phyloP scores from a whole-genome alignment of 2,113 vertebrate species.

The Phodopus roborovskii region DNA sequence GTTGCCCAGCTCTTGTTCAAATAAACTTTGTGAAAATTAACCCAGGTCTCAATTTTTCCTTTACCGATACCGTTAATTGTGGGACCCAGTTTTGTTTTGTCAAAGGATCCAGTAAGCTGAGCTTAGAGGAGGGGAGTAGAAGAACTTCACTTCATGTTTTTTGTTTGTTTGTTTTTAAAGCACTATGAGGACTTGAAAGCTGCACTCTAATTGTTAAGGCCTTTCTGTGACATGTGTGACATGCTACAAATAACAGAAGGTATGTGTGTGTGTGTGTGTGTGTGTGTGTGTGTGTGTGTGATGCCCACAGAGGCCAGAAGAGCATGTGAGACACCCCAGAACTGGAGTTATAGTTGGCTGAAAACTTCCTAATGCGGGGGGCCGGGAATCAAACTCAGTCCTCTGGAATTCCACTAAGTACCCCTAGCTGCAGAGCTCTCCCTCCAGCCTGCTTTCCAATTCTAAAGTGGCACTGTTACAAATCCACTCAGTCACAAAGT shows the following conservation, averaged over 20 bases:
- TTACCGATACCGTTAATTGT: background rate
- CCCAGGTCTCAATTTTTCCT: background rate
- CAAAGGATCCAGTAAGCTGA: background rate
- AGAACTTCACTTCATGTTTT: constrained; percentile 32
- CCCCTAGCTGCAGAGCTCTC: too few species aligned
- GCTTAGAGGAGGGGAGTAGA: background rate
- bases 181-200: background rate
- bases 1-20: background rate
- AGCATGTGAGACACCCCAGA: background rate
- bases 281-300: too few species aligned
- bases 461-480: background rate
- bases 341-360: background rate
- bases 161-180: constrained; percentile 30
- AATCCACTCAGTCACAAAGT: background rate
- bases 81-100: constrained; percentile 25
- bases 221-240: background rate
- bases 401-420: too few species aligned
- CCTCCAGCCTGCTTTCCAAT: background rate
- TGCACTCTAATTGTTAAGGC: background rate
- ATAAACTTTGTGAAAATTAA: background rate
- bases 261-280: background rate
- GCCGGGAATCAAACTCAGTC: background rate
- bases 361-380: background rate
- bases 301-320: background rate
- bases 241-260: background rate